Conservation (phyloP, 2,888 invertebrate species). For the Notocelia uddmanniana region DNA sequence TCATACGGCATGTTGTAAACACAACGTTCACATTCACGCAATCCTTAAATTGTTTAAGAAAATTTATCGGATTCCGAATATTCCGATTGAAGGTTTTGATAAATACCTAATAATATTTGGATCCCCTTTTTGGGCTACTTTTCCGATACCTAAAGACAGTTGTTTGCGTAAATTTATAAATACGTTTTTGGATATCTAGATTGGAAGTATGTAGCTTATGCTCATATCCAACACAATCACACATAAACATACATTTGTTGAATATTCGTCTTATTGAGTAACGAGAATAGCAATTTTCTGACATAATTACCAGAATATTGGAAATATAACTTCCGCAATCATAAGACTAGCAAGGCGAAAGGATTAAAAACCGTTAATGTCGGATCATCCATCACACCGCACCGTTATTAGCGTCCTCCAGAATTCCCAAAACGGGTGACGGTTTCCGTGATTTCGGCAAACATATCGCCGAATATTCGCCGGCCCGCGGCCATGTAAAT, state of each 20-base stretch:
- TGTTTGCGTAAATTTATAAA: constrained; percentile 13
- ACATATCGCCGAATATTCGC: constrained; percentile 69
- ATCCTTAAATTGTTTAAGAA: constrained; percentile 13
- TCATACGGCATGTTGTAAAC: constrained; percentile 79
- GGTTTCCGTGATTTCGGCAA: constrained; percentile 69
- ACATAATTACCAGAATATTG: not conserved
- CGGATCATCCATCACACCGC: constrained; percentile 32
- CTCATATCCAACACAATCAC: too few species aligned
- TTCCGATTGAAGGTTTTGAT: constrained; percentile 8
- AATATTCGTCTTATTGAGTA: not conserved
- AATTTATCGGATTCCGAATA: constrained; percentile 18
- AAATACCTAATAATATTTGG: not conserved
- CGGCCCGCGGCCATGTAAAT: constrained; percentile 80
- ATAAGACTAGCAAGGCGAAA: not conserved
- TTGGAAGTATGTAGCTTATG: too few species aligned
- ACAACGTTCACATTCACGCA: constrained; percentile 47
- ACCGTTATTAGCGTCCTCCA: constrained; percentile 31
- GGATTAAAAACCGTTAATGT: constrained; percentile 1
- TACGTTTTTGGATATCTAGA: too few species aligned
- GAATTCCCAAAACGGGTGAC: constrained; percentile 38
- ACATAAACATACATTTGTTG: too few species aligned
- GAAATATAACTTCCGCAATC: not conserved
- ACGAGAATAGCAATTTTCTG: not conserved
- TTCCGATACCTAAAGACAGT: not conserved
- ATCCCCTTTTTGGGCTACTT: constrained; percentile 2